A percentile compares a stretch with the other conserved stretches of the same genome.
Evolutionary conservation across 2,797 vertebrate genomes (phyloP).

Genomic region (Centropyge bicolor): DNA sequence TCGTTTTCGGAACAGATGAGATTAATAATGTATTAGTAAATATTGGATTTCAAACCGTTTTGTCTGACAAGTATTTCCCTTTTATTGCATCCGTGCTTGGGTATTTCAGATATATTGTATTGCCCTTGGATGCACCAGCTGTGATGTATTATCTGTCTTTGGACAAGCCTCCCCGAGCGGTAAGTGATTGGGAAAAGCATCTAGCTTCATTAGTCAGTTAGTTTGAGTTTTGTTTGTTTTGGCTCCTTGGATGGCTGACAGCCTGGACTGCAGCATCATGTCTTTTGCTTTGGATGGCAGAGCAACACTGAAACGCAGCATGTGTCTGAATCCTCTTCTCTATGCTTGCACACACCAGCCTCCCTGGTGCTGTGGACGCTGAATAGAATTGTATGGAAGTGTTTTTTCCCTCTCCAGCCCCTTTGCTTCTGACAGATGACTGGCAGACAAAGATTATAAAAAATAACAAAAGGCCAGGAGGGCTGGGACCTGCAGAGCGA

Average conservation of each 20-base stretch:
- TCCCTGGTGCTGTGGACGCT: slow-evolving; percentile 70
- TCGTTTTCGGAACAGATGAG: slow-evolving; percentile 47
- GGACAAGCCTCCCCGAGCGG: slow-evolving; percentile 66
- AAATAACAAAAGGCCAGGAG: slow-evolving; percentile 79
- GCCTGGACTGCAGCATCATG: slow-evolving; percentile 80
- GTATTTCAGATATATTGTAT: slow-evolving; percentile 40
- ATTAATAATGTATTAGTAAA: slow-evolving; percentile 55
- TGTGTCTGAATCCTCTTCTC: slow-evolving; percentile 78
- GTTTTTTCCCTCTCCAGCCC: slow-evolving; percentile 53
- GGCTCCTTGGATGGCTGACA: slow-evolving; percentile 74
- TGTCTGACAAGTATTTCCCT: slow-evolving; percentile 16
- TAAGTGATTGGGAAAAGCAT: slow-evolving; percentile 69
- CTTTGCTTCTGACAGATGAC: slow-evolving; percentile 80
- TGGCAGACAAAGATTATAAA: slow-evolving; percentile 82
- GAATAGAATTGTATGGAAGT: slow-evolving; percentile 73
- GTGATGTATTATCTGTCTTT: slow-evolving; percentile 70
- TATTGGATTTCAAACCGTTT: slow-evolving; percentile 53
- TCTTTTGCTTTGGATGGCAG: slow-evolving; percentile 76
- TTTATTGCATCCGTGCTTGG: slow-evolving; percentile 14
- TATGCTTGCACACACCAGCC: slow-evolving; percentile 70
- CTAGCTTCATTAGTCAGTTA: slow-evolving; percentile 73
- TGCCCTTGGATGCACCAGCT: slow-evolving; percentile 58
- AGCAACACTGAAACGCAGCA: slow-evolving; percentile 75
- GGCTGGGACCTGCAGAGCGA: slow-evolving; percentile 75
- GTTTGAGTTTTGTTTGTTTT: slow-evolving; percentile 79